Base-by-base conservation (phyloP, 2,888 invertebrate genomes). In the Azorinus chamasolen region DNA sequence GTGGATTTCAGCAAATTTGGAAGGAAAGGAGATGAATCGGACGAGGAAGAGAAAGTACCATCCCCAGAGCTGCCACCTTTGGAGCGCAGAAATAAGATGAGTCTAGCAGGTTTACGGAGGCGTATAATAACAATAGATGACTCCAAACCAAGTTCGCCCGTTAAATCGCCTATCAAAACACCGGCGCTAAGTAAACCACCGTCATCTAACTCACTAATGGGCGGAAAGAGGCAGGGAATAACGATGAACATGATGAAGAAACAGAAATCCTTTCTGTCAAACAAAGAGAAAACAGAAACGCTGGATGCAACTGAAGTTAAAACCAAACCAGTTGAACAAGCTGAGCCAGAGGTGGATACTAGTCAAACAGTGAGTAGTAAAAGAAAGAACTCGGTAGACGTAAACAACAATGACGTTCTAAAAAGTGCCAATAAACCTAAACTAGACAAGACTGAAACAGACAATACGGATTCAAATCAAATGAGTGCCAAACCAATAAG, bases 181-280 rank as follows among this genome's bases (percentile, higher is more conserved):
- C 64, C 75, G 12, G 22, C 54, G 8, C 50, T 69, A 16, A 43
- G 48, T 8, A 59, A 69, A 54, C 63, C 63, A 18, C 64, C 53
- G 5, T 66, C 76, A 2, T 62, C 58, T 32, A 51, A 55, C 0
- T 27, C 51, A 10, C 22, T 48, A 20, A 41, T 37, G 12, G 22
- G 55, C 39, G 48, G 55, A 0, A 72, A 65, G 27, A 59, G 64
- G 37, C 79, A 73, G 61, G 75, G 69, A 12, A 80, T 80, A 12
- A 75, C 74, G 1, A 80, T 80, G 79, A 65, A 39, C 27, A 75
- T 80, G 75, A 80, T 80, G 79, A 80, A 76, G 43, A 75, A 64
- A 51, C 79, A 80, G 43, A 72, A 76, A 20, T 80, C 79, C 6
- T 80, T 75, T 51, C 8, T 69, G 22, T 75, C 65, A 39, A 48